Conservation (phyloP, 2,797 vertebrate species). For the Triplophysa bombifrons region DNA sequence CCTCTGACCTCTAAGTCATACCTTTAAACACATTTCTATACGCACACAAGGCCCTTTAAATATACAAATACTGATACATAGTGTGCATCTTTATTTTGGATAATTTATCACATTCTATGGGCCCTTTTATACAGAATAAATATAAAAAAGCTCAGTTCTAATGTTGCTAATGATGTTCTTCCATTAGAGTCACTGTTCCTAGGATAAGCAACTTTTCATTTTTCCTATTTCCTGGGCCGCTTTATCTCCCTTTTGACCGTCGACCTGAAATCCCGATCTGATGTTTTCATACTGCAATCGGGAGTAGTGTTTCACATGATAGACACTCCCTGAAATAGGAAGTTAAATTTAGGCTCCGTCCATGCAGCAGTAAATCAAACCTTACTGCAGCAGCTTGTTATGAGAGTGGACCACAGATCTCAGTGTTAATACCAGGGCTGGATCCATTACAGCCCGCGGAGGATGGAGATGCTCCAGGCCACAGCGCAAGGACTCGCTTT, state of each 20-base stretch:
- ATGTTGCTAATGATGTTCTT: constrained; percentile 20
- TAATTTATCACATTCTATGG: constrained; percentile 31
- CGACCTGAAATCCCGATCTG: constrained; percentile 66
- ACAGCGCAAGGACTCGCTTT: constrained; percentile 8
- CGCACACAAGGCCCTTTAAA: constrained; percentile 52
- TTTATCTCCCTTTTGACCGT: constrained; percentile 47
- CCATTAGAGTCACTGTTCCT: constrained; percentile 14
- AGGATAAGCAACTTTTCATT: constrained; percentile 1
- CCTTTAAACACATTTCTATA: constrained; percentile 66
- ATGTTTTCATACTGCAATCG: constrained; percentile 72
- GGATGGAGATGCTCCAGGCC: constrained; percentile 30
- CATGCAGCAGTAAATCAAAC: constrained; percentile 68
- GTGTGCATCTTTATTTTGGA: constrained; percentile 54
- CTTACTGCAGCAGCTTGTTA: constrained; percentile 51
- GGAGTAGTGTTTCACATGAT: constrained; percentile 69
- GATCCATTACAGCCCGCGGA: constrained; percentile 26
- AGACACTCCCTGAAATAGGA: constrained; percentile 67
- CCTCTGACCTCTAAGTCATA: constrained; percentile 51
- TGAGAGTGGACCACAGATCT: constrained; percentile 35
- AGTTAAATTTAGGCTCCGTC: constrained; percentile 70
- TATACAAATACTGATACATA: constrained; percentile 58
- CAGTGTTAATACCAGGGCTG: constrained; percentile 41
- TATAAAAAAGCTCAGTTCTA: constrained; percentile 18
- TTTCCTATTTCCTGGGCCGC: background rate
- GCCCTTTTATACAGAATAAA: constrained; percentile 48